A percentile compares a stretch with the other conserved stretches of the same genome.
Conservation (phyloP, 2,888 invertebrate species). For the Andrena haemorrhoa region DNA sequence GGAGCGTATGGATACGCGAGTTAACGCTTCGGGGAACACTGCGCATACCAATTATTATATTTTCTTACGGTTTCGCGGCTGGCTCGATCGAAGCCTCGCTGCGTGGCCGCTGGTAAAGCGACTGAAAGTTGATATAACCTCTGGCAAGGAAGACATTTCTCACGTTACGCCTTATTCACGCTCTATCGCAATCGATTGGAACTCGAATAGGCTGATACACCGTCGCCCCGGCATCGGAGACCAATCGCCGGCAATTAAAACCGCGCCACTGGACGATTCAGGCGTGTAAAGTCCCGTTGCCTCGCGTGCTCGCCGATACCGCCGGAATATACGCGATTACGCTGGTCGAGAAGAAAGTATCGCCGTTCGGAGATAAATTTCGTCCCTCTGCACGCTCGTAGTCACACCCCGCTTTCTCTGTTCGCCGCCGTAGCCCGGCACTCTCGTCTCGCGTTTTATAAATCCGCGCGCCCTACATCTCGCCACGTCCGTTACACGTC, state of each 20-base stretch:
- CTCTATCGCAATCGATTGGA: neutral
- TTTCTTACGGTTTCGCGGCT: neutral
- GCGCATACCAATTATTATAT: constrained; percentile 29
- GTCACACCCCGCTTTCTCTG: constrained; percentile 45
- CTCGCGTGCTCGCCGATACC: neutral
- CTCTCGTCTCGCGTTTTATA: constrained; percentile 45
- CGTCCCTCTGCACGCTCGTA: constrained; percentile 37
- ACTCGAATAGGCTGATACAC: neutral
- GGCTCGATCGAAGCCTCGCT: neutral
- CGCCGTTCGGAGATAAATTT: constrained; percentile 59
- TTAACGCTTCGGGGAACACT: constrained; percentile 10
- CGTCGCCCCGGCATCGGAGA: neutral
- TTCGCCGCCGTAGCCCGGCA: constrained; percentile 12
- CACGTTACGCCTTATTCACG: constrained; percentile 1
- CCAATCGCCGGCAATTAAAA: constrained; percentile 37
- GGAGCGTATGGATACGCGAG: neutral
- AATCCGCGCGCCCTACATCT: constrained; percentile 61
- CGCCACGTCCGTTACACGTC: constrained; percentile 58
- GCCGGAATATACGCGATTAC: constrained; percentile 28
- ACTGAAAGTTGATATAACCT: neutral
- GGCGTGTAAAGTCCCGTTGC: constrained; percentile 41
- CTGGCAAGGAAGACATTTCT: neutral
- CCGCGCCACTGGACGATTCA: constrained; percentile 10
- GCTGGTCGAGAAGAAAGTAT: constrained; percentile 57
- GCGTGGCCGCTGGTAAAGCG: neutral